Evolutionary conservation across 2,113 vertebrate genomes (phyloP), one percentile per base, ranked within the genome.

Genomic region (Heterotilapia buettikoferi): DNA sequence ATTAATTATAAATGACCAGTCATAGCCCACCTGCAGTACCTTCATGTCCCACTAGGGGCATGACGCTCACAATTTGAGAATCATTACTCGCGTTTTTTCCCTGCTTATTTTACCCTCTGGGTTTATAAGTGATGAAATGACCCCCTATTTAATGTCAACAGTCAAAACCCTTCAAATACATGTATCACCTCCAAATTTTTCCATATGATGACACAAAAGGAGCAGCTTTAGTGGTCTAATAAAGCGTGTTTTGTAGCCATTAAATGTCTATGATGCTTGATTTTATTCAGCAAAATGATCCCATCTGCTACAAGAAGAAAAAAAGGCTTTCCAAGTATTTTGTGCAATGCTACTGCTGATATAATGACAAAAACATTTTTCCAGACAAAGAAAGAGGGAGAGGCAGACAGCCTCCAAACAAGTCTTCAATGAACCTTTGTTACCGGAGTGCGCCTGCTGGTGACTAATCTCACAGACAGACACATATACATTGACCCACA

Each of bases 401-500:
- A n/a, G 86, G 53, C 50, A 88, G 66, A 88, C 24, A 85, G 86
- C 16, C 56, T 66, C 5, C 6, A 83, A 90, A 83, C 82, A 54
- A 40, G 47, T 86, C 59, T 83, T 93, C 90, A 94, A 92, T 93
- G 89, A 94, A 84, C 80, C 91, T 93, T 92, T 93, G 92, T 94
- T 90, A 86, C 56, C 63, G 45, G 80, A 88, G 79, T 43, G 73
- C 2, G 63, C 16, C 57, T 88, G 87, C 68, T 93, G 91, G 82
- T 94, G 95, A 96, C 87, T 92, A 93, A 93, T 86, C 82, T 89
- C 87, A 86, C 79, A 94, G 54, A 80, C 88, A 90, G 66, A 90
- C 90, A 86, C 84, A 83, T 53, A 83, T 66, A 86, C 73, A 78
- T 36, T 80, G 66, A 90, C 85, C 88, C 52, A 84, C 43, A 89